phyloP scores from a whole-genome alignment of 1,140 invertebrate species.

The Heliconius hewitsoni region DNA sequence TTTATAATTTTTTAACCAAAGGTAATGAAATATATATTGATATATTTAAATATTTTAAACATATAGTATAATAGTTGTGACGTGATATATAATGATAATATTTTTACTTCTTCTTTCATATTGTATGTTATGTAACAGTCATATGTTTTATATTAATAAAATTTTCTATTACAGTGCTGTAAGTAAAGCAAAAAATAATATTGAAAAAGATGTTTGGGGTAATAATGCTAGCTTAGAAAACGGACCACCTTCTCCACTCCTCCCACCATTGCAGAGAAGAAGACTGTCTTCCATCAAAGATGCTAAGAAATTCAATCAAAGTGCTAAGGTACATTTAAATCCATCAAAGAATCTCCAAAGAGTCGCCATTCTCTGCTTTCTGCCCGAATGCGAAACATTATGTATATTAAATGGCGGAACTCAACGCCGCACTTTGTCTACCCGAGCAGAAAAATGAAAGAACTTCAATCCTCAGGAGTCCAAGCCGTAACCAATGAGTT shows the following conservation, averaged over 20 bases:
- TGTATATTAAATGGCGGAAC: no score
- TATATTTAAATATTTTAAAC: neutral
- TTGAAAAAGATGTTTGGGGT: constrained; percentile 54
- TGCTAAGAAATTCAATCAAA: constrained; percentile 68
- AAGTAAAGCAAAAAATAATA: constrained; percentile 57
- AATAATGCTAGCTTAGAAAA: constrained; percentile 59
- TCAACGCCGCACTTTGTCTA: no score
- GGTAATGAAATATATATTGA: neutral
- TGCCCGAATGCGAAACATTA: no score
- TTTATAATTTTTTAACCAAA: neutral
- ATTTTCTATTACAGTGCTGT: constrained; percentile 61
- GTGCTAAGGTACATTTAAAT: constrained; percentile 55
- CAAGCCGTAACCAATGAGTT: no score
- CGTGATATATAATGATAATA: neutral
- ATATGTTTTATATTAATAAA: neutral
- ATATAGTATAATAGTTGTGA: neutral
- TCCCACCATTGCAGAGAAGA: constrained; percentile 71
- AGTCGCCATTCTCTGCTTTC: no score
- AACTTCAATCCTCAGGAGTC: no score
- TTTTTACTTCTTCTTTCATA: neutral
- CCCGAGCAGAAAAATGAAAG: no score
- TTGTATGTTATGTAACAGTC: neutral
- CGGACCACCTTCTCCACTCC: constrained; percentile 63
- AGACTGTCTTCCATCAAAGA: constrained; percentile 76
- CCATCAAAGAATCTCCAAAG: no score